Evolutionary conservation across 1,140 invertebrate genomes (phyloP), one percentile per base, ranked within the genome.

Genomic region (Lanistes nyassanus): DNA sequence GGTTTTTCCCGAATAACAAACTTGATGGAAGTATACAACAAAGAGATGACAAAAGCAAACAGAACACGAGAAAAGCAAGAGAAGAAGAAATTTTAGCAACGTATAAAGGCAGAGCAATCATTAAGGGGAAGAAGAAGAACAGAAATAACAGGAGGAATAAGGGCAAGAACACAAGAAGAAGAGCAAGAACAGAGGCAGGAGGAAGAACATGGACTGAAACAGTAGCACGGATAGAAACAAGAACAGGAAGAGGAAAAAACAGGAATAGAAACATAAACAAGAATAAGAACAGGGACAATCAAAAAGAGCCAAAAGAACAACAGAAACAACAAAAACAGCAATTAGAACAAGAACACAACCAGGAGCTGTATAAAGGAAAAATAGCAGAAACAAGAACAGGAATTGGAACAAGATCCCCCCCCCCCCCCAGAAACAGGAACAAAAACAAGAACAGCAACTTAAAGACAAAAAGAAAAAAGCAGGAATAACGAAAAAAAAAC

Each of bases 281-380:
- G 23, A 23, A 31, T 9, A 60, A n/a, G 31, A 60, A n/a, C n/a
- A 60, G 23, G 23, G 31, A n/a, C 9, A 60, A n/a, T n/a, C n/a
- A 60, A 23, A n/a, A 60, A 23, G 23, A 60, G 31, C 9, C n/a
- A 60, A 31, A 60, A 60, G 58, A 60, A 60, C n/a, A 60, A 60
- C n/a, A 60, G 31, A 31, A 60, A 60, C n/a, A 23, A 23, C 9
- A 60, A 23, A 31, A 23, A 23, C n/a, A 23, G 31, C 9, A 60
- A 23, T 23, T 26, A 31, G 58, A 23, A 23, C n/a, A 60, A 23
- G 58, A 62, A 31, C 26, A 0, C 11, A n/a, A 62, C n/a, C 26
- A n/a, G 23, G n/a, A 62, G 58, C 11, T 1, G 58, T 29, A n/a
- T 2, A n/a, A 62, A 1, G 34, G n/a, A n/a, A 31, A 23, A 60